phyloP scores from a whole-genome alignment of 2,113 vertebrate genomes.

The Ceratotherium simum region DNA sequence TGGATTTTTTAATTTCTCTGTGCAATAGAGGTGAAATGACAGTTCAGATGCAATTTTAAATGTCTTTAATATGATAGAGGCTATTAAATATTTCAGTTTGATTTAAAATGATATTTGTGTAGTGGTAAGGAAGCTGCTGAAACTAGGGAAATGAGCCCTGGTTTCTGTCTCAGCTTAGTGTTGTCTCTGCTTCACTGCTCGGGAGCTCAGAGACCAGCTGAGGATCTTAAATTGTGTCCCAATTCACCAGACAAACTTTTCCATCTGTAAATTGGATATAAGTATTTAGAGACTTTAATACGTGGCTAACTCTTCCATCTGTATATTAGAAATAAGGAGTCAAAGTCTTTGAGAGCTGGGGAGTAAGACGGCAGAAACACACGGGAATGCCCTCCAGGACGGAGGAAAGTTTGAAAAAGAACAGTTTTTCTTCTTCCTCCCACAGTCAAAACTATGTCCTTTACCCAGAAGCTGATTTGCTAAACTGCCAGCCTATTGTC shows the following conservation, averaged over 20 bases:
- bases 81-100: conserved; percentile 66
- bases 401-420: not conserved
- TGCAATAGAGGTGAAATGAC: conserved; percentile 43
- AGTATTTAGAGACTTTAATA: not conserved
- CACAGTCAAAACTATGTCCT: not conserved
- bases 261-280: not conserved
- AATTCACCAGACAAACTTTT: not conserved
- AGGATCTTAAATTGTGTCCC: not conserved
- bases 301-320: not conserved
- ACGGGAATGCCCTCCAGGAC: accelerated
- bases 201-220: not conserved
- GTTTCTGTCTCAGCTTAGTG: not conserved
- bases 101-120: conserved; percentile 50
- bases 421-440: not conserved
- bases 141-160: not conserved
- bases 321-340: not conserved
- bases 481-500: not conserved
- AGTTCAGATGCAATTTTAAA: conserved; percentile 50
- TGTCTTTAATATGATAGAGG: conserved; percentile 5
- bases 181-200: not conserved
- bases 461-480: not conserved
- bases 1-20: conserved; percentile 63
- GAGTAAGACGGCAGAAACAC: not conserved
- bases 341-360: not conserved
- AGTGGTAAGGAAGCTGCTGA: not conserved